Base-by-base conservation (phyloP, 2,888 invertebrate species). In the Amphiduros pacificus region DNA sequence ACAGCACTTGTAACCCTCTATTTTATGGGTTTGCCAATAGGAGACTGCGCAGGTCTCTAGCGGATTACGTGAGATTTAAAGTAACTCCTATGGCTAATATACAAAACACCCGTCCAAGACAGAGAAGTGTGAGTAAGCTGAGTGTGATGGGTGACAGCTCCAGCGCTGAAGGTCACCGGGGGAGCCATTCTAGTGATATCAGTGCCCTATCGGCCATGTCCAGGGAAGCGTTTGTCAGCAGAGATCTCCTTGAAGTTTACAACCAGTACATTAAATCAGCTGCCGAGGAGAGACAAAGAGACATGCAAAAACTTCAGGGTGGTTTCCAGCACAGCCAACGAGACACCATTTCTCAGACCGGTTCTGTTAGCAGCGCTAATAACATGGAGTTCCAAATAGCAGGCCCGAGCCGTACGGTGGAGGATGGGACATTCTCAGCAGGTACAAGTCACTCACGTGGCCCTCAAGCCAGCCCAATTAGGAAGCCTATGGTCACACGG, bases 91-190 rank as follows among this genome's bases (percentile, higher is more conserved):
- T 14, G 4, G 24, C 24, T 26, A 48, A 22, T 17, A 28, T 24
- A 1, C 28, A 40, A 28, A 40, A 24, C 24, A 22, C n/a, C 26
- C n/a, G 22, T 9, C 17, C 31, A 26, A 5, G 32, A 9, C 32
- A 36, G 9, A 14, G 53, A 24, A 17, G 40, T 2, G 17, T 26
- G 14, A 55, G 55, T 27, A 2, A 40, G 28, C 32, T 55, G 1
- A 55, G 55, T n/a, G 41, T 55, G 26, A 55, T 55, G 55, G 55
- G 55, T 2, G 55, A 55, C n/a, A 55, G 55, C n/a, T 55, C 55
- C n/a, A 40, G 40, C 20, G 32, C 32, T 22, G n/a, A n/a, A n/a
- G 40, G 55, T 14, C n/a, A 14, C 20, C 59, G 52, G 4, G 36
- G 31, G 24, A 51, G 51, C 11, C 36, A 36, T 17, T 44, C 59